A percentile compares a stretch with the other conserved stretches of the same genome.
phyloP scores from a whole-genome alignment of 1,140 invertebrate genomes.

The Drosophila nigromelanica region DNA sequence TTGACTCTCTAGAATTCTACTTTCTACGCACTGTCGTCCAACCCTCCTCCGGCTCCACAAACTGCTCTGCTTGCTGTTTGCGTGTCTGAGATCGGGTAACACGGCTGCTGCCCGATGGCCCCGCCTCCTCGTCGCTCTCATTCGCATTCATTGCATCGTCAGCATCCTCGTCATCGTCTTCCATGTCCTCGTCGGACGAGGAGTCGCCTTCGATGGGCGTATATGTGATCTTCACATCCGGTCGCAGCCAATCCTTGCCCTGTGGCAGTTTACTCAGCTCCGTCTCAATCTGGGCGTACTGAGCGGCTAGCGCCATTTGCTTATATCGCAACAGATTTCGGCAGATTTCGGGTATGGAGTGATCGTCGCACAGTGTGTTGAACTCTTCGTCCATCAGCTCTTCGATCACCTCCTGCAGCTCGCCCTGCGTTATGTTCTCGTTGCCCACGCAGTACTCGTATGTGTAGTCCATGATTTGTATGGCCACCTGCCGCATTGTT shows the following conservation, averaged over 20 bases:
- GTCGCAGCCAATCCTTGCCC: conserved; percentile 82
- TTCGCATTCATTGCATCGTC: conserved; percentile 63
- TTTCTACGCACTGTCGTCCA: conserved; percentile 86
- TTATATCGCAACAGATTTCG: conserved; percentile 84
- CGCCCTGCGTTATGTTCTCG: conserved; percentile 85
- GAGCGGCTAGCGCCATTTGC: conserved; percentile 80
- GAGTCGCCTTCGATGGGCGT: conserved; percentile 79
- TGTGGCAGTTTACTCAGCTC: conserved; percentile 82
- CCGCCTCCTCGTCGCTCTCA: conserved; percentile 78
- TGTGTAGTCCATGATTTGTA: conserved; percentile 86
- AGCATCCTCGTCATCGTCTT: conserved; percentile 63
- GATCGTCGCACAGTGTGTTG: conserved; percentile 87
- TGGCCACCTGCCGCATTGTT: conserved; percentile 84
- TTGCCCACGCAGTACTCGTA: conserved; percentile 86
- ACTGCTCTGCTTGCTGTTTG: conserved; percentile 78
- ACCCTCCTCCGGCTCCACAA: conserved; percentile 85
- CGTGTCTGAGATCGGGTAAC: conserved; percentile 75
- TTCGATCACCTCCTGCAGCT: conserved; percentile 86
- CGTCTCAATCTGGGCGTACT: conserved; percentile 76
- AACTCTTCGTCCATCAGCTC: conserved; percentile 88
- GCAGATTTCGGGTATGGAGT: conserved; percentile 86
- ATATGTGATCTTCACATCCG: conserved; percentile 76
- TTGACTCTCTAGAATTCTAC: conserved; percentile 53
- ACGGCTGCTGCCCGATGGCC: conserved; percentile 37
- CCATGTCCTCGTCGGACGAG: conserved; percentile 84